A percentile compares a stretch with the other conserved stretches of the same genome.
Conservation (phyloP, 2,113 vertebrate genomes). For the Crotophaga sulcirostris region DNA sequence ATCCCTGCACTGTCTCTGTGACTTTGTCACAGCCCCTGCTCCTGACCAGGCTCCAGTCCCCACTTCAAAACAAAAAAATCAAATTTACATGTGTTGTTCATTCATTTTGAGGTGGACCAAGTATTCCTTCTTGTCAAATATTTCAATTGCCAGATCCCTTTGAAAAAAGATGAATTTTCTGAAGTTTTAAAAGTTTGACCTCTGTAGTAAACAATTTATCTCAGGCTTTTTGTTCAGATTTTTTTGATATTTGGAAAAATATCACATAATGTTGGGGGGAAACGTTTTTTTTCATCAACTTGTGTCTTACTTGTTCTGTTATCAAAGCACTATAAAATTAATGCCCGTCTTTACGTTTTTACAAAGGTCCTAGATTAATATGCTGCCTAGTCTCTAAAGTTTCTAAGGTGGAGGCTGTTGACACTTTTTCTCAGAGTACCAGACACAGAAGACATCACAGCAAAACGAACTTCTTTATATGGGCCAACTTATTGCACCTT, state of each 20-base stretch:
- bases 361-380: background rate
- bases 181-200: background rate
- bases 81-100: background rate
- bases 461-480: background rate
- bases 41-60: background rate
- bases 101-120: background rate
- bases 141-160: background rate
- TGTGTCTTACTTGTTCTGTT: background rate
- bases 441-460: background rate
- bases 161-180: background rate
- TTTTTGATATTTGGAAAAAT: background rate
- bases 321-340: background rate
- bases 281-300: background rate
- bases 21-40: background rate
- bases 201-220: background rate
- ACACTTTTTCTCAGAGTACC: background rate
- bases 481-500: background rate
- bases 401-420: background rate
- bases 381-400: background rate
- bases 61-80: accelerated
- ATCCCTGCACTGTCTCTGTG: background rate
- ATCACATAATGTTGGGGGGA: accelerated
- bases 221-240: background rate
- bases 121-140: background rate
- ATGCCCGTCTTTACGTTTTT: background rate